phyloP scores from a whole-genome alignment of 2,888 invertebrate genomes.

The Caradrina kadenii region DNA sequence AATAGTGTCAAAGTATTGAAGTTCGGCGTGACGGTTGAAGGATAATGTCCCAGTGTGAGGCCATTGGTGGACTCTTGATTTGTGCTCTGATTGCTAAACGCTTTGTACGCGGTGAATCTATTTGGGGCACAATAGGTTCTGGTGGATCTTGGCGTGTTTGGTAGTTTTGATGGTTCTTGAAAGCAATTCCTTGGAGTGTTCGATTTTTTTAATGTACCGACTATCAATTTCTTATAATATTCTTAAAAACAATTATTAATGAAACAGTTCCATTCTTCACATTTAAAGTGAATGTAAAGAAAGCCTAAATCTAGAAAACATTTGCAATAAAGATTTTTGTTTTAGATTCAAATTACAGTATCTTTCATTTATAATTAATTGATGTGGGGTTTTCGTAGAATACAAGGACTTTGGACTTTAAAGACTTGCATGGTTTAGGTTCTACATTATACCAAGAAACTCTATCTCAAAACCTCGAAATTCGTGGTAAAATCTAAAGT shows the following conservation, averaged over 20 bases:
- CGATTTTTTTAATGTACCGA: constrained; percentile 29
- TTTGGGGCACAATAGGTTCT: constrained; percentile 72
- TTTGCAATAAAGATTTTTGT: no score
- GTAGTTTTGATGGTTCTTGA: constrained; percentile 58
- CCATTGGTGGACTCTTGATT: constrained; percentile 75
- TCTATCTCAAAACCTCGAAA: background rate
- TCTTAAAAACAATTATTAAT: no score
- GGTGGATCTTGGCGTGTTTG: constrained; percentile 68
- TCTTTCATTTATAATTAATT: no score
- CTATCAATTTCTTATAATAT: constrained; percentile 37
- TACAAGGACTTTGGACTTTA: background rate
- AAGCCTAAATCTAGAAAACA: no score
- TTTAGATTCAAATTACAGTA: no score
- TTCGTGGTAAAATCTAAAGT: constrained; percentile 35
- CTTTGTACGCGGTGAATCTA: constrained; percentile 75
- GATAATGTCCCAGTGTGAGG: constrained; percentile 86
- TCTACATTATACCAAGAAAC: constrained; percentile 6
- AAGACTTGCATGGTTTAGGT: background rate
- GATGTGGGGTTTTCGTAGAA: no score
- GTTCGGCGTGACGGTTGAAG: constrained; percentile 82
- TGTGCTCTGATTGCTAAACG: constrained; percentile 76
- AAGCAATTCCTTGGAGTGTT: constrained; percentile 42
- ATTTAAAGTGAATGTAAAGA: no score
- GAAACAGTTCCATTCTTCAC: no score
- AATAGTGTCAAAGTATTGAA: constrained; percentile 86